Conservation (phyloP, 2,797 vertebrate genomes). For the Alosa sapidissima region DNA sequence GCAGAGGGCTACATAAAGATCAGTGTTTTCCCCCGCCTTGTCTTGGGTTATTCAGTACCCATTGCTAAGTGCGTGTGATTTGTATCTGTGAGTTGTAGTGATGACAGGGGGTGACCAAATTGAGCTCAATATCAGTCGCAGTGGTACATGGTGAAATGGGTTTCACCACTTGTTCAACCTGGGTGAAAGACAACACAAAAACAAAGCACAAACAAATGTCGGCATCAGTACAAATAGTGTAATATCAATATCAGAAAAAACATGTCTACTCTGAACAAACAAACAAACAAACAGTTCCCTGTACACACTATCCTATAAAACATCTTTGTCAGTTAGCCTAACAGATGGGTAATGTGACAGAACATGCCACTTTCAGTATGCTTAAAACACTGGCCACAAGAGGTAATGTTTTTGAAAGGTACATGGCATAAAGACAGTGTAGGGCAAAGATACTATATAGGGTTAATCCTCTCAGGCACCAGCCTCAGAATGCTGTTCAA, state of each 20-base stretch:
- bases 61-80: conserved; percentile 30
- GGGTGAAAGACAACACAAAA: conserved; percentile 59
- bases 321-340: background rate
- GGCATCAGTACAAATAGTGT: background rate
- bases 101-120: conserved; percentile 71
- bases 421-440: background rate
- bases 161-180: conserved; percentile 88
- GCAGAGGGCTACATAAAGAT: conserved; percentile 83
- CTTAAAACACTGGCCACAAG: background rate
- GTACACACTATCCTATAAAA: background rate
- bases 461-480: background rate
- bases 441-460: background rate
- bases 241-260: background rate
- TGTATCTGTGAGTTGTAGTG: background rate
- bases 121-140: conserved; percentile 76
- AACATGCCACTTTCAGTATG: background rate
- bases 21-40: conserved; percentile 64
- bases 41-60: conserved; percentile 7
- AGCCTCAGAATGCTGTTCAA: background rate
- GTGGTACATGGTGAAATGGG: conserved; percentile 86
- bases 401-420: background rate
- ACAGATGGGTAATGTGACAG: background rate
- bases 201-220: background rate
- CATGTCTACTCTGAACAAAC: background rate
- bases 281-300: background rate